Evolutionary conservation across 2,888 invertebrate genomes (phyloP), one percentile per base, ranked within the genome.

Genomic region (Clostera curtula): DNA sequence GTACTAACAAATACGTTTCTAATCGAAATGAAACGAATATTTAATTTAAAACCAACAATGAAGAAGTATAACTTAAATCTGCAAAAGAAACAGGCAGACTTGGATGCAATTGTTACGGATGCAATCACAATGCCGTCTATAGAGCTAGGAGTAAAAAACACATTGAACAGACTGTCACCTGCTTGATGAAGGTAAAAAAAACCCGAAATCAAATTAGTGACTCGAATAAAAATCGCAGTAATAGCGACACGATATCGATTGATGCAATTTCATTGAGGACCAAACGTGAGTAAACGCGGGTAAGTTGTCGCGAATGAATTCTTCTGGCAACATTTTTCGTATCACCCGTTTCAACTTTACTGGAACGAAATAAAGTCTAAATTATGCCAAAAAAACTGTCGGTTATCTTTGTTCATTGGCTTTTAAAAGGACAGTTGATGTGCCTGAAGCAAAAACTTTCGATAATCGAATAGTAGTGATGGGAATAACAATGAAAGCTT

Each of bases 231-330:
- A 74, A 77, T 82, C 56, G 72, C 71, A 52, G 63, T 64, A 72
- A 77, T 79, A 66, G 64, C 70, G 42, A 58, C 74, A 74, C 76
- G 80, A 56, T 68, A 62, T 59, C 66, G 68, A 76, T 71, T 70
- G 74, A 70, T 66, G 74, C 74, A 74, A 75, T 80, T 76, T 76
- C 75, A 77, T 75, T 76, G 76, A 80, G 65, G 53, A 68, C 56
- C 58, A 79, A 71, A 82, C 82, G 82, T 82, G 82, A 79, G 70
- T 64, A 69, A 68, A 73, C 75, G 80, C 64, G 40, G 42, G 49
- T 52, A 56, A 51, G 56, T 60, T 59, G 65, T 58, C 56, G 55
- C 60, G 59, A 70, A 64, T 60, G 56, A 57, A 57, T 64, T 64
- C 56, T 49, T 50, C 43, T 40, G 44, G 57, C 40, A 39, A 49